phyloP scores from a whole-genome alignment of 2,888 invertebrate genomes.

The Dolichopus griseipennis region DNA sequence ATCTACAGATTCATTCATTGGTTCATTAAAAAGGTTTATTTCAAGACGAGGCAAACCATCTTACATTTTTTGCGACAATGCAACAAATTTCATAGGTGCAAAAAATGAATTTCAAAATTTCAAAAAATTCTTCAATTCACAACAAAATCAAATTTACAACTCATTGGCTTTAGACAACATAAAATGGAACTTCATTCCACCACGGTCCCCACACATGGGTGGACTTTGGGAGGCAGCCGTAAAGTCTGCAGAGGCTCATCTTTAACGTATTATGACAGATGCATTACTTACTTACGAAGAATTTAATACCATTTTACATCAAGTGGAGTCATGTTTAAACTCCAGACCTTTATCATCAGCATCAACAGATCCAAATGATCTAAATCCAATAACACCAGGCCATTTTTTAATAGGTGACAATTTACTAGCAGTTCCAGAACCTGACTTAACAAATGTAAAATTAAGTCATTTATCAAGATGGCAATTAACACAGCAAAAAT shows the following conservation, averaged over 20 bases:
- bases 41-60: slow-evolving; percentile 17
- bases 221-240: slow-evolving; percentile 22
- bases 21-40: slow-evolving; percentile 18
- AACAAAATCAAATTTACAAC: not conserved
- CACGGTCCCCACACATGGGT: slow-evolving; percentile 20
- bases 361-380: slow-evolving; percentile 10
- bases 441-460: slow-evolving; percentile 16
- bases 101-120: not conserved
- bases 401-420: slow-evolving; percentile 17
- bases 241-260: slow-evolving; percentile 16
- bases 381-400: slow-evolving; percentile 16
- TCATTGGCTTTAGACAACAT: not conserved
- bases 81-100: slow-evolving; percentile 18
- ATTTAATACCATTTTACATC: not conserved
- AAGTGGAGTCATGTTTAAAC: slow-evolving; percentile 8
- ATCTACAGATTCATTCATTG: slow-evolving; percentile 20
- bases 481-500: slow-evolving; percentile 2
- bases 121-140: not conserved
- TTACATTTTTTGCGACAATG: slow-evolving; percentile 21
- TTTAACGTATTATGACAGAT: slow-evolving; percentile 13
- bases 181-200: slow-evolving; percentile 20
- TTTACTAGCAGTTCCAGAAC: slow-evolving; percentile 18
- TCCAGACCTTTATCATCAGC: not conserved
- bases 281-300: not conserved
- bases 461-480: not conserved